These are phyloP conservation scores for Phylloscopus trochiloides DNA, from an alignment of 2,113 vertebrate species.

Conservation along the genomic window DNA sequence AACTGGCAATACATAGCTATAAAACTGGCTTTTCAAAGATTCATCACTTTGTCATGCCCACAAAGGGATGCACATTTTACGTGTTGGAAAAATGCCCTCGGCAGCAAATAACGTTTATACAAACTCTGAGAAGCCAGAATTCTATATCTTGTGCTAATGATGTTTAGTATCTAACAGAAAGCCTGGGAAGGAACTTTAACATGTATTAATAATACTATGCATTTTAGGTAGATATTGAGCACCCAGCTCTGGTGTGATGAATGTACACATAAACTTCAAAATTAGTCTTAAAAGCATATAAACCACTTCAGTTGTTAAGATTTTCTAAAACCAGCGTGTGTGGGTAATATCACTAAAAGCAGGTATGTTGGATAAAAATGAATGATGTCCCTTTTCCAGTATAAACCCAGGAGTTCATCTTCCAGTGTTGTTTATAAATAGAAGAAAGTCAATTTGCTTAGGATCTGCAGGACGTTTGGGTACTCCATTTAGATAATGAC, in stretches of 20 bases:
- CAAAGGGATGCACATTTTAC: neutral
- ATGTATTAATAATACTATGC: neutral
- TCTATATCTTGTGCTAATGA: constrained; percentile 28
- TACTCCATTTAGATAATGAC: constrained; percentile 83
- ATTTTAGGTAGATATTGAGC: constrained; percentile 56
- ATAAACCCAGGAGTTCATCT: constrained; percentile 82
- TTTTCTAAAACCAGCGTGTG: constrained; percentile 74
- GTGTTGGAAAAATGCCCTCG: neutral
- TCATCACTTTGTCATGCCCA: neutral
- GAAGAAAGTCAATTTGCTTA: constrained; percentile 76
- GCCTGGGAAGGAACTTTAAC: constrained; percentile 34
- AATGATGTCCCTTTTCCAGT: constrained; percentile 75
- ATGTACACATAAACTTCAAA: constrained; percentile 79
- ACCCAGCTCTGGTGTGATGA: constrained; percentile 55
- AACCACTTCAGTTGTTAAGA: constrained; percentile 81
- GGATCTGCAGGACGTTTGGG: constrained; percentile 62
- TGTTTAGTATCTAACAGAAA: constrained; percentile 46
- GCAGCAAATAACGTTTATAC: constrained; percentile 10
- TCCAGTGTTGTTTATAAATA: constrained; percentile 81
- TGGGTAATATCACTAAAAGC: constrained; percentile 83
- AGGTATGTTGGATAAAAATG: constrained; percentile 83
- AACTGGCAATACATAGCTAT: neutral
- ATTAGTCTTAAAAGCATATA: constrained; percentile 85
- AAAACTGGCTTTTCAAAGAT: constrained; percentile 27
- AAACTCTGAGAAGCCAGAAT: neutral